phyloP scores from a whole-genome alignment of 2,888 invertebrate species.

The Augochlorella aurata region DNA sequence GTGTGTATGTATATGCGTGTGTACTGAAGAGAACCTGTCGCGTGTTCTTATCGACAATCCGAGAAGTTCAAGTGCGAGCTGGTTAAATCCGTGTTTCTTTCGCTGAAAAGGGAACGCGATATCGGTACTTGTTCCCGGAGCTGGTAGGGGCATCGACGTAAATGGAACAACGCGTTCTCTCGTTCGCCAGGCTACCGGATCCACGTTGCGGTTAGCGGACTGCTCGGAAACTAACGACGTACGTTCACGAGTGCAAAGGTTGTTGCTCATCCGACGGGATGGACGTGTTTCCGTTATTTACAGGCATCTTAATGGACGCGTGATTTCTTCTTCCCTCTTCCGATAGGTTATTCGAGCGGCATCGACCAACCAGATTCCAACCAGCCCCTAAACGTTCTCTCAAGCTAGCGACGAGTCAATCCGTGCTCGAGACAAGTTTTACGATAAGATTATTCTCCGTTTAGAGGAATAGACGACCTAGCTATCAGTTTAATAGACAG shows the following conservation, averaged over 20 bases:
- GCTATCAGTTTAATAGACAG: too few species aligned
- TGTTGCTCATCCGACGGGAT: too few species aligned
- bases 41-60: slow-evolving; percentile 1
- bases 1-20: not conserved
- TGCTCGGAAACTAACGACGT: not conserved
- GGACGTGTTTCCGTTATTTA: too few species aligned
- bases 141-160: not conserved
- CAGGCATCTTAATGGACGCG: too few species aligned
- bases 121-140: not conserved
- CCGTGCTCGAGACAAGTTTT: too few species aligned
- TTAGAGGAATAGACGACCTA: not conserved
- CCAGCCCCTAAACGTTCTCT: too few species aligned
- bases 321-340: too few species aligned
- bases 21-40: not conserved
- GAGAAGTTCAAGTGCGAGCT: slow-evolving; percentile 8
- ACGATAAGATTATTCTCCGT: too few species aligned
- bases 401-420: too few species aligned
- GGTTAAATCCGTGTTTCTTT: slow-evolving; percentile 18
- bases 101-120: slow-evolving; percentile 23
- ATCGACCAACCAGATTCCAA: too few species aligned
- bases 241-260: not conserved
- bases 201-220: not conserved
- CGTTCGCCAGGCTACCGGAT: not conserved
- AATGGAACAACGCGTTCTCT: slow-evolving; percentile 2
- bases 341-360: too few species aligned